These are phyloP conservation scores for Oxygymnocypris stewartii DNA, from an alignment of 2,113 vertebrate genomes.

Conservation along the genomic window DNA sequence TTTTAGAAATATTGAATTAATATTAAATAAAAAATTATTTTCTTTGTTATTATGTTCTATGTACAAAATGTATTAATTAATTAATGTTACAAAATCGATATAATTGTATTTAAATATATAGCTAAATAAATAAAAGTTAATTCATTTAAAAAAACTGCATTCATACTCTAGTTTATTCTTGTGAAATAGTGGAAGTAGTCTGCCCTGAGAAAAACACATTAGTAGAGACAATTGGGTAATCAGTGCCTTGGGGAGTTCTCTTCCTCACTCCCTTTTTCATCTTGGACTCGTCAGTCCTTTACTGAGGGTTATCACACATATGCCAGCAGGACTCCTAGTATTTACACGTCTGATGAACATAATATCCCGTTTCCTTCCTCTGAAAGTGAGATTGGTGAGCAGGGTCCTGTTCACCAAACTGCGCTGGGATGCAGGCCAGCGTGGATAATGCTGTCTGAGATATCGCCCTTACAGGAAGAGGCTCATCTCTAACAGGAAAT, in stretches of 20 bases:
- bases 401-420: constrained; percentile 44
- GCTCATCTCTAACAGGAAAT: constrained; percentile 31
- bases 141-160: too few species aligned
- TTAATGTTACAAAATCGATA: too few species aligned
- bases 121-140: too few species aligned
- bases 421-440: constrained; percentile 35
- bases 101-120: too few species aligned
- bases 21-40: too few species aligned
- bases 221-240: background rate
- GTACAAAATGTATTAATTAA: too few species aligned
- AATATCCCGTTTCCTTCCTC: constrained; percentile 59
- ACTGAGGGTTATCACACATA: background rate
- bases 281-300: background rate
- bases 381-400: constrained; percentile 48
- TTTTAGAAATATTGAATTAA: background rate
- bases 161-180: too few species aligned
- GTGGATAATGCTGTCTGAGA: constrained; percentile 36
- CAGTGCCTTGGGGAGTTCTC: background rate
- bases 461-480: constrained; percentile 50
- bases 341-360: constrained; percentile 62
- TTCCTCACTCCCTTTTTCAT: background rate
- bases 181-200: background rate
- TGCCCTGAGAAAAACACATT: background rate
- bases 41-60: too few species aligned
- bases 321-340: constrained; percentile 55